These are phyloP conservation scores for Athene noctua DNA, from an alignment of 2,113 vertebrate species.

Conservation along the genomic window DNA sequence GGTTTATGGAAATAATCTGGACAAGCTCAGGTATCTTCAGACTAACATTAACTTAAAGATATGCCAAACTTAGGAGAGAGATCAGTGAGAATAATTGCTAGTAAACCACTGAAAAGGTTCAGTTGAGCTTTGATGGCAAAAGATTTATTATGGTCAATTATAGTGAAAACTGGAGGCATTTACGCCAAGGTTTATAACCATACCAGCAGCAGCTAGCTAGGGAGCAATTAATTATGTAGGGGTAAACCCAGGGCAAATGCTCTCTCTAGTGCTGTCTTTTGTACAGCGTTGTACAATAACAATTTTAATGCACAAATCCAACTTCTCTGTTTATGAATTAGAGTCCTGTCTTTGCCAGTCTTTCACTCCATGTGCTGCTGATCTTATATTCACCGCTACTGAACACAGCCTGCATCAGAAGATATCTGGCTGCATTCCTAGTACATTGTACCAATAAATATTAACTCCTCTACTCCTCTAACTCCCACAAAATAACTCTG, in stretches of 20 bases:
- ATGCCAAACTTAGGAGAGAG: not conserved
- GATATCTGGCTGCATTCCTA: conserved; percentile 4
- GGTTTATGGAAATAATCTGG: not conserved
- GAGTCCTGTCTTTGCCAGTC: conserved; percentile 8
- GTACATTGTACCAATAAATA: conserved; percentile 11
- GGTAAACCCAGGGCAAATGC: not conserved
- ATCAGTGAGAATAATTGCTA: not conserved
- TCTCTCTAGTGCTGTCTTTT: not conserved
- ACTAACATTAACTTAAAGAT: not conserved
- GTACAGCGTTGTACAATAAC: not conserved
- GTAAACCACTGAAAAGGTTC: not conserved
- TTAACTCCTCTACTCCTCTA: not conserved
- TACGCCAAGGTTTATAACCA: not conserved
- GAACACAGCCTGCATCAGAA: not conserved
- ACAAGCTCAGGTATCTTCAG: not conserved
- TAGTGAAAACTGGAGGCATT: not conserved
- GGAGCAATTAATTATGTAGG: not conserved
- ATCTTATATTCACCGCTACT: not conserved
- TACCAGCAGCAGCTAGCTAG: not conserved
- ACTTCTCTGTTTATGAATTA: not conserved
- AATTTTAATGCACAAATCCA: not conserved
- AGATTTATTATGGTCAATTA: not conserved
- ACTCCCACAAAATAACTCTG: not conserved
- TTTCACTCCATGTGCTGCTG: not conserved
- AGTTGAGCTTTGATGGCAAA: not conserved